These are phyloP conservation scores for Drosophila orena DNA, from an alignment of 1,140 invertebrate genomes.

Conservation along the genomic window DNA sequence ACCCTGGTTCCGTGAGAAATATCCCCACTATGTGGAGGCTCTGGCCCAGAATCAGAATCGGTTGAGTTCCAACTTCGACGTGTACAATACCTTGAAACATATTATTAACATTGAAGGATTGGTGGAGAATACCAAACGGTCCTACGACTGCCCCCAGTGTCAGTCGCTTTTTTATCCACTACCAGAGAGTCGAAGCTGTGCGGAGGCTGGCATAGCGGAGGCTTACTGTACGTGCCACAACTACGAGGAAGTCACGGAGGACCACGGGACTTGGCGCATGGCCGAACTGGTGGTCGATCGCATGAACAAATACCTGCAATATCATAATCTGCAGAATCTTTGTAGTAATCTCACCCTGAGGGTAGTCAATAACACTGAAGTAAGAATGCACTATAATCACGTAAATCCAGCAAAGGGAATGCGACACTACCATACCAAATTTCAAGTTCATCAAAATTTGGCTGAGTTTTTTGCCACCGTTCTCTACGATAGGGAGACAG, in stretches of 20 bases:
- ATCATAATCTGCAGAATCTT: constrained; percentile 90
- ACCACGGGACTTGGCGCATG: constrained; percentile 73
- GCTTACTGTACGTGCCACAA: constrained; percentile 91
- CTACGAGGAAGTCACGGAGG: constrained; percentile 80
- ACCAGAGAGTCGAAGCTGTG: constrained; percentile 88
- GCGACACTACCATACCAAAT: constrained; percentile 26
- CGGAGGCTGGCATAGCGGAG: constrained; percentile 88
- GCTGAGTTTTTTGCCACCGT: constrained; percentile 87
- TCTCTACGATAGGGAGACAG: constrained; percentile 59
- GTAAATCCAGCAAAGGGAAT: not conserved
- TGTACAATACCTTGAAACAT: constrained; percentile 88
- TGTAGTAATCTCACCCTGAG: constrained; percentile 29
- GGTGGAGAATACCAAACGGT: constrained; percentile 5
- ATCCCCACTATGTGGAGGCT: constrained; percentile 88
- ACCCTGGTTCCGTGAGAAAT: constrained; percentile 88
- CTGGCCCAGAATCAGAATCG: constrained; percentile 89
- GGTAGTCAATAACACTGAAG: constrained; percentile 23
- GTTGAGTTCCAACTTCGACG: constrained; percentile 92
- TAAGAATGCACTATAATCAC: constrained; percentile 1
- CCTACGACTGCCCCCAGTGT: constrained; percentile 86
- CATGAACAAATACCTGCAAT: constrained; percentile 85
- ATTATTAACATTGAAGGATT: constrained; percentile 69
- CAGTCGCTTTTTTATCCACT: constrained; percentile 88
- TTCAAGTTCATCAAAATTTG: constrained; percentile 79
- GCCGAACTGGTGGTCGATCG: constrained; percentile 85